Conservation (phyloP, 2,888 invertebrate genomes). For the Laothoe populi region DNA sequence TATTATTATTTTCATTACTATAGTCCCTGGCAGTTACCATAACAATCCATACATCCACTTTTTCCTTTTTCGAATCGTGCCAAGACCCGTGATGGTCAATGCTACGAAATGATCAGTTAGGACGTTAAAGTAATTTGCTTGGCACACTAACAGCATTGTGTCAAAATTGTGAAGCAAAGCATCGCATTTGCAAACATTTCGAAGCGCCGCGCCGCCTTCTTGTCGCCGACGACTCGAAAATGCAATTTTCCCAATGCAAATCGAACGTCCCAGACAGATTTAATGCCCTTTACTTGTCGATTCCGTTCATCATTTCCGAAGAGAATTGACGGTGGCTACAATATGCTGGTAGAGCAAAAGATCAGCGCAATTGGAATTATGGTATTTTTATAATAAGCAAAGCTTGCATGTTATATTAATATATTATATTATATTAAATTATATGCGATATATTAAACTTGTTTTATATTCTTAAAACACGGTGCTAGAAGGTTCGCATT, state of each 20-base stretch:
- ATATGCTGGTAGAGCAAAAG: slow-evolving; percentile 6
- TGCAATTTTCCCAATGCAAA: slow-evolving; percentile 82
- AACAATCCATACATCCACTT: neutral
- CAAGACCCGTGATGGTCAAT: neutral
- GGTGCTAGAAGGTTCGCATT: too few relatives aligned
- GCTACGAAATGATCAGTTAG: slow-evolving; percentile 29
- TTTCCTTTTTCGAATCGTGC: neutral
- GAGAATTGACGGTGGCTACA: slow-evolving; percentile 58
- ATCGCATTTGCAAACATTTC: slow-evolving; percentile 69
- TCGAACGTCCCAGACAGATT: slow-evolving; percentile 79
- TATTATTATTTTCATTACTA: neutral
- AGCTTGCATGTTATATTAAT: too few relatives aligned
- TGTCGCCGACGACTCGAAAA: slow-evolving; percentile 72
- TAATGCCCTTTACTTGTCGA: slow-evolving; percentile 78
- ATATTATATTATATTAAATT: too few relatives aligned
- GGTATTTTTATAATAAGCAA: neutral
- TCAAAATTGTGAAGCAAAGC: slow-evolving; percentile 57
- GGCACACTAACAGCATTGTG: slow-evolving; percentile 24
- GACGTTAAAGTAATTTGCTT: slow-evolving; percentile 27
- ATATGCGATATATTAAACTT: too few relatives aligned
- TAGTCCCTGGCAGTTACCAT: neutral
- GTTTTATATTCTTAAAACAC: too few relatives aligned
- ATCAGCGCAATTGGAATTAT: neutral
- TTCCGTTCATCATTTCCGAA: slow-evolving; percentile 75
- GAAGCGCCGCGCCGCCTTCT: slow-evolving; percentile 59